Evolutionary conservation across 1,140 invertebrate species (phyloP).

Genomic region (Pectinophora gossypiella): DNA sequence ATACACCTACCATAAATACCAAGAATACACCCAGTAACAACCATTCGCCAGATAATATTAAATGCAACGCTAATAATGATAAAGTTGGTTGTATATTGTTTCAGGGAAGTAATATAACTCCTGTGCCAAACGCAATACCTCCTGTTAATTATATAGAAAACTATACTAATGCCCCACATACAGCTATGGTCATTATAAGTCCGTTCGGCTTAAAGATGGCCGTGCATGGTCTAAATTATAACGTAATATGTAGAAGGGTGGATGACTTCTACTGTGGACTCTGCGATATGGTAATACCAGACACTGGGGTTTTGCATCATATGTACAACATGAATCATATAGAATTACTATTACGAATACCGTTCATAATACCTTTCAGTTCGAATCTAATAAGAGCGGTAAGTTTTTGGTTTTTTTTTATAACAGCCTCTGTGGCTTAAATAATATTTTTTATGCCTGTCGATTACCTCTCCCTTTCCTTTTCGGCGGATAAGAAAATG

Average conservation of each 20-base stretch:
- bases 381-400: conserved; percentile 27
- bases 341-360: background rate
- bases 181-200: background rate
- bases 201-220: background rate
- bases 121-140: no score
- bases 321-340: conserved; percentile 5
- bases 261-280: conserved; percentile 12
- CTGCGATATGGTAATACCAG: conserved; percentile 1
- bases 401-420: conserved; percentile 14
- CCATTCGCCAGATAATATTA: no score
- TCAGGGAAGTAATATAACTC: no score
- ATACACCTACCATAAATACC: background rate
- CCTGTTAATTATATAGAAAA: no score
- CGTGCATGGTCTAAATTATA: conserved; percentile 9
- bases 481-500: no score
- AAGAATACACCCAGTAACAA: background rate
- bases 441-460: no score
- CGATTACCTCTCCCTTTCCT: no score
- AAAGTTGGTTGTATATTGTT: no score
- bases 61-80: no score
- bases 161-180: no score
- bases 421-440: no score
- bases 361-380: conserved; percentile 12
- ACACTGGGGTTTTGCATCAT: background rate
- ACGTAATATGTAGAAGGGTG: conserved; percentile 10